phyloP scores from a whole-genome alignment of 2,113 vertebrate species.

The Sturnira hondurensis region DNA sequence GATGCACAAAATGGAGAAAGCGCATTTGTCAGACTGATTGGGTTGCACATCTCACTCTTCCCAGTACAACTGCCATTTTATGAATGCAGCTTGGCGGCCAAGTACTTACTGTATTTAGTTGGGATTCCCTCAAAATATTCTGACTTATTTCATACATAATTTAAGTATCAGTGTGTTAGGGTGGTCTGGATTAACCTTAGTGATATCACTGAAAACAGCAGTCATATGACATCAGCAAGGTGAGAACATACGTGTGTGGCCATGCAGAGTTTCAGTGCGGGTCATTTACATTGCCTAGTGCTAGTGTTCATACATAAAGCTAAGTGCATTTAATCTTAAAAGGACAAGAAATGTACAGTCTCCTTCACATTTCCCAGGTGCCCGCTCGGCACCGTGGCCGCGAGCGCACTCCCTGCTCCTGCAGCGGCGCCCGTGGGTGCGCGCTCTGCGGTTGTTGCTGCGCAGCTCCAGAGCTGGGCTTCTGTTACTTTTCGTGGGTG shows the following conservation, averaged over 20 bases:
- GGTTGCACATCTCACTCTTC: background rate
- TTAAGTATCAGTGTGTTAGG: background rate
- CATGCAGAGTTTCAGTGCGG: background rate
- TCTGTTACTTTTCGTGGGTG: background rate
- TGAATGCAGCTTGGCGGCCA: background rate
- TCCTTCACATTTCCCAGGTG: background rate
- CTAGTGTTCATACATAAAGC: background rate
- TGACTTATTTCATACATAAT: background rate
- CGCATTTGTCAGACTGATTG: background rate
- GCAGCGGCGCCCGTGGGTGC: background rate
- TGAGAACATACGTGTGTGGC: background rate
- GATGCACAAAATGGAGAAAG: background rate
- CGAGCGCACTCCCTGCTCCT: background rate
- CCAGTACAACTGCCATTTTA: background rate
- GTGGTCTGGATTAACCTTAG: background rate
- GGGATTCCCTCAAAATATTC: background rate
- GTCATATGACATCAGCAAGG: background rate
- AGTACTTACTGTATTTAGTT: background rate
- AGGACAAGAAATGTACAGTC: background rate
- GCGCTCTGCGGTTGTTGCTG: background rate
- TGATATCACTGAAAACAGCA: background rate
- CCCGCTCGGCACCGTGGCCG: background rate
- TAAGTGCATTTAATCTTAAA: background rate
- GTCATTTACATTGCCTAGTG: background rate
- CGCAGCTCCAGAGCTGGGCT: background rate